Conservation (phyloP, 2,888 invertebrate genomes). For the Drosophila antonietae region DNA sequence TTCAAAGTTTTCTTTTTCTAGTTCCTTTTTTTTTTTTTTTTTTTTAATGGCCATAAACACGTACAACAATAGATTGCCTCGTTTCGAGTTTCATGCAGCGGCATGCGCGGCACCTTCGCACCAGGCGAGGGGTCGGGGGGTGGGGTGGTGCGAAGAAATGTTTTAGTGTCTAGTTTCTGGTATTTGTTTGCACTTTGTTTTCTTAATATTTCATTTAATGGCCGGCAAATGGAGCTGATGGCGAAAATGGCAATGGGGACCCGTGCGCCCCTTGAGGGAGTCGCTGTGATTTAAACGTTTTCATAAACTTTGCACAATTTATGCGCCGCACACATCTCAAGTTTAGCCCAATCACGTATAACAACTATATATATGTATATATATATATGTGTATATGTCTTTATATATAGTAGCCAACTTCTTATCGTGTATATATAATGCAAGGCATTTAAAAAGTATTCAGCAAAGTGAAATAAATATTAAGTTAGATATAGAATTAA, state of each 20-base stretch:
- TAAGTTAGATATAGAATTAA: conserved; percentile 2
- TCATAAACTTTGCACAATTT: conserved; percentile 48
- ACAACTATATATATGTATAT: too few relatives aligned
- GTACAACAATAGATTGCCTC: conserved; percentile 60
- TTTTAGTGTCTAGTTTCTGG: conserved; percentile 46
- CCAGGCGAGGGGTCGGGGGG: background rate
- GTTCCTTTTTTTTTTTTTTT: conserved; percentile 1
- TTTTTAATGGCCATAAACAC: conserved; percentile 64
- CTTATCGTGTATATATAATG: background rate
- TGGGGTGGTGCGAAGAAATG: conserved; percentile 20
- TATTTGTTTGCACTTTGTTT: conserved; percentile 48
- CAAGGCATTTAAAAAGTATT: conserved; percentile 30
- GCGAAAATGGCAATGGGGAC: background rate
- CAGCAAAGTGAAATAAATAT: conserved; percentile 26
- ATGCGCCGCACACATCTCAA: conserved; percentile 26
- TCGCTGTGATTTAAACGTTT: conserved; percentile 49
- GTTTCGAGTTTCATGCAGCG: conserved; percentile 43
- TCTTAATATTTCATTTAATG: conserved; percentile 53
- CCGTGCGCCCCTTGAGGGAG: background rate
- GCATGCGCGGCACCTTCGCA: conserved; percentile 33
- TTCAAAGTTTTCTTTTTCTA: conserved; percentile 42
- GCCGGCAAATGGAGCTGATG: conserved; percentile 19
- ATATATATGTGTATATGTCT: background rate
- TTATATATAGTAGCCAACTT: background rate
- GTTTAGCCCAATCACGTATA: conserved; percentile 46